These are phyloP conservation scores for Dasyornis broadbenti DNA, from an alignment of 2,113 vertebrate genomes.

Conservation along the genomic window DNA sequence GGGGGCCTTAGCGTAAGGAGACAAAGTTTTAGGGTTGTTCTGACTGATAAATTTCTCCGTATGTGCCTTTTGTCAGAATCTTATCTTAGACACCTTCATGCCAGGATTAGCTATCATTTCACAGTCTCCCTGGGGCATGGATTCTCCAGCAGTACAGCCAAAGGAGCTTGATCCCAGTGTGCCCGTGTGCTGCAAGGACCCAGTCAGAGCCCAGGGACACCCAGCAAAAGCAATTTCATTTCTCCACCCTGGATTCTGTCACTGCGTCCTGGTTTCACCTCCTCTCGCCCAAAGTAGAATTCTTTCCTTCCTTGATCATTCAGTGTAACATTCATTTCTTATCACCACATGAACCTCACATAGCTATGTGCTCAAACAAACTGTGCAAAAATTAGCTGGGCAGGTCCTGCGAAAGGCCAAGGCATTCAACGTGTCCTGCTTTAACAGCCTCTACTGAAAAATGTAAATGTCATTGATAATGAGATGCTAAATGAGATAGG, in stretches of 20 bases:
- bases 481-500: background rate
- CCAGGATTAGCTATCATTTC: background rate
- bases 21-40: background rate
- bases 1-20: fast-evolving
- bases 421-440: background rate
- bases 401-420: background rate
- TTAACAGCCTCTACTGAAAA: background rate
- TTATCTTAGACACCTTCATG: background rate
- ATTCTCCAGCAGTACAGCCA: background rate
- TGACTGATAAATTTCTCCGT: background rate
- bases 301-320: background rate
- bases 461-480: background rate
- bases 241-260: background rate
- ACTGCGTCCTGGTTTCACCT: background rate
- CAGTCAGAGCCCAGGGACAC: background rate
- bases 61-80: background rate
- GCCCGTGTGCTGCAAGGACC: background rate
- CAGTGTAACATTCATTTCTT: background rate
- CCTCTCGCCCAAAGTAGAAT: background rate
- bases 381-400: background rate
- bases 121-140: background rate
- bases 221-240: background rate
- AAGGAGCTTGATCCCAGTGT: background rate
- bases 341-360: background rate
- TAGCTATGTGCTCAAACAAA: background rate